A percentile compares a stretch with the other conserved stretches of the same genome.
These are phyloP conservation scores for Bombus pascuorum DNA, from an alignment of 1,140 invertebrate genomes.

Conservation along the genomic window DNA sequence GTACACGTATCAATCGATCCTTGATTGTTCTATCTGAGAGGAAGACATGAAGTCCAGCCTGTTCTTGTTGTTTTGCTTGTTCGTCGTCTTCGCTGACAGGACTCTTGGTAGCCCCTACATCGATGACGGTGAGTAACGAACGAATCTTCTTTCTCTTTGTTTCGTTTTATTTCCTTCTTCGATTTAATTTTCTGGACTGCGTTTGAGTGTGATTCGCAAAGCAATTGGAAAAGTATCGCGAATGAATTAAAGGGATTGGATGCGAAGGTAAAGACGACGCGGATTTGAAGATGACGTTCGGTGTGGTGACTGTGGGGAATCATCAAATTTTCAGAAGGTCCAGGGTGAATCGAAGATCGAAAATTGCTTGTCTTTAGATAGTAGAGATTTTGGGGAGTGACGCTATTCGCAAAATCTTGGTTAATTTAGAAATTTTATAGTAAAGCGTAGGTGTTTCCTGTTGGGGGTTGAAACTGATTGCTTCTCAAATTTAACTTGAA, in stretches of 20 bases:
- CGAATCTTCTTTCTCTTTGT: neutral
- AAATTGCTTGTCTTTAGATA: neutral
- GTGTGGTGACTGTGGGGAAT: too few relatives aligned
- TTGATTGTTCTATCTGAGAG: too few relatives aligned
- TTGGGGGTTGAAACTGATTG: neutral
- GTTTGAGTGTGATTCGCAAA: neutral
- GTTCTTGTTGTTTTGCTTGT: conserved; percentile 62
- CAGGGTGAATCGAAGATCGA: neutral
- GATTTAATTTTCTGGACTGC: neutral
- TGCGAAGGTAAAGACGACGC: too few relatives aligned
- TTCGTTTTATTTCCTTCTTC: neutral
- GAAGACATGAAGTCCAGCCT: conserved; percentile 69
- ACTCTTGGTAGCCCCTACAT: conserved; percentile 68
- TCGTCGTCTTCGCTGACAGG: conserved; percentile 64
- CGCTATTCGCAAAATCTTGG: too few relatives aligned
- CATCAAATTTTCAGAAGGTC: neutral
- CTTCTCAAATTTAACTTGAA: too few relatives aligned
- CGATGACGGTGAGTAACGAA: conserved; percentile 72
- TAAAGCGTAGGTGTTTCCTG: too few relatives aligned
- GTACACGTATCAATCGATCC: neutral
- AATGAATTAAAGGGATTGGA: too few relatives aligned
- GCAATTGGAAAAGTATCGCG: too few relatives aligned
- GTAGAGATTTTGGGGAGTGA: too few relatives aligned
- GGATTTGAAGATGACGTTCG: too few relatives aligned
- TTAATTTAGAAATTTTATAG: too few relatives aligned